phyloP scores from a whole-genome alignment of 2,888 invertebrate species.

The Chouioia cunea region DNA sequence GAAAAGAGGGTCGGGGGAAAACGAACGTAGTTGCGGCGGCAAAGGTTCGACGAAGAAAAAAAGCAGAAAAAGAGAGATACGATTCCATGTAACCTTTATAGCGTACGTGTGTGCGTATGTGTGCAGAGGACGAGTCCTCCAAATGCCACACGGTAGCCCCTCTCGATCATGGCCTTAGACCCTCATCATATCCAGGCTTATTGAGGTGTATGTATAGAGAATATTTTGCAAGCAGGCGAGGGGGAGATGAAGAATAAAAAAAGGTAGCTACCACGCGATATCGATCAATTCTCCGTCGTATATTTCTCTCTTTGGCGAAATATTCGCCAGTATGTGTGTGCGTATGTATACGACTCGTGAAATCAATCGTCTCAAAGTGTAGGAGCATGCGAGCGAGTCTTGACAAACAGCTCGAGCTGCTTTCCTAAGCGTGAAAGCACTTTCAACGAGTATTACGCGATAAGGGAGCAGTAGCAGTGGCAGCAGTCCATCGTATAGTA shows the following conservation, averaged over 20 bases:
- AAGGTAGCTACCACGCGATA: background rate
- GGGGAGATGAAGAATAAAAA: slow-evolving; percentile 22
- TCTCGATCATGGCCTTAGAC: slow-evolving; percentile 50
- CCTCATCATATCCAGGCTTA: slow-evolving; percentile 50
- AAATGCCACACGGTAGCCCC: slow-evolving; percentile 41
- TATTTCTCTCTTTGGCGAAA: slow-evolving; percentile 11
- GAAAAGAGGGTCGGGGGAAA: background rate
- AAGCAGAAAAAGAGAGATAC: slow-evolving; percentile 46
- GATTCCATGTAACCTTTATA: slow-evolving; percentile 48
- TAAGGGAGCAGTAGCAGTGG: too few species aligned
- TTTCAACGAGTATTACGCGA: too few species aligned
- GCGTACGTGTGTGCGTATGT: background rate
- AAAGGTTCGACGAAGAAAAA: background rate
- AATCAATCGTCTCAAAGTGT: too few species aligned
- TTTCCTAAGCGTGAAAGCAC: too few species aligned
- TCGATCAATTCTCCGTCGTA: slow-evolving; percentile 36
- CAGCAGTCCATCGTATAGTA: too few species aligned
- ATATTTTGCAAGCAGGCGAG: slow-evolving; percentile 24
- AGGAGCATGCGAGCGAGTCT: too few species aligned
- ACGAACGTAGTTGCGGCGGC: background rate
- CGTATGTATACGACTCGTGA: too few species aligned
- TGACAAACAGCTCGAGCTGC: too few species aligned
- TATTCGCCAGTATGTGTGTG: too few species aligned
- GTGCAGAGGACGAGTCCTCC: slow-evolving; percentile 15
- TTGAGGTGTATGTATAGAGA: slow-evolving; percentile 24